Evolutionary conservation across 2,797 vertebrate genomes (phyloP), one percentile per base, ranked within the genome.

Genomic region (Telmatherina bonti): DNA sequence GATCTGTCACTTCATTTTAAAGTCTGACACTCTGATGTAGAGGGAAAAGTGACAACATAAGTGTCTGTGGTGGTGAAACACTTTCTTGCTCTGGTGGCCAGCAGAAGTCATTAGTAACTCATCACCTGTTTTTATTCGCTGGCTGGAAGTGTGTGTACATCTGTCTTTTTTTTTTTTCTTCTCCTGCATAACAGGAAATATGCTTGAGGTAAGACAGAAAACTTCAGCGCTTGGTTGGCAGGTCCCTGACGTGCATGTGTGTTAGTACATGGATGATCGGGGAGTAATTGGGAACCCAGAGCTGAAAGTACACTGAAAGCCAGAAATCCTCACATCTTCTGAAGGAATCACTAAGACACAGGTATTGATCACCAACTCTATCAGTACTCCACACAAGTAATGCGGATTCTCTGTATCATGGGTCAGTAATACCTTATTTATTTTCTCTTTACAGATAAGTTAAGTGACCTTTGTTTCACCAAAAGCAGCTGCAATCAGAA

Each of bases 1-100:
- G 82, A 90, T 83, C 75, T 90, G 88, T 90, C 93, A 88, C 86
- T 88, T 89, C 54, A 64, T 62, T 74, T 92, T 87, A 88, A 88
- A 82, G 84, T 88, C 83, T 92, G 84, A 83, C 84, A 85, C 71
- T 59, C 61, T 79, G 87, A 91, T 60, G 76, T 67, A 54, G 70
- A 77, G 73, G 61, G 62, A 74, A 85, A 86, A 85, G 81, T 91
- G 88, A 89, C 85, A 89, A 87, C 78, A 74, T 77, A 78, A 81
- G 82, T 79, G 81, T 84, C 82, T 66, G 62, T 68, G 43, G 77
- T 67, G 67, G 66, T 76, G 83, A 82, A 82, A 83, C 78, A 67
- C 75, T 59, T 70, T 83, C 67, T 74, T 78, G 78, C 77, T 83
- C 84, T 55, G 76, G 76, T 66, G 70, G 73, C 70, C 81, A 62